Percentiles rank a stretch among this genome's conserved stretches.
Evolutionary conservation across 2,113 vertebrate species (phyloP).

Genomic region (Eudorcas thomsonii): DNA sequence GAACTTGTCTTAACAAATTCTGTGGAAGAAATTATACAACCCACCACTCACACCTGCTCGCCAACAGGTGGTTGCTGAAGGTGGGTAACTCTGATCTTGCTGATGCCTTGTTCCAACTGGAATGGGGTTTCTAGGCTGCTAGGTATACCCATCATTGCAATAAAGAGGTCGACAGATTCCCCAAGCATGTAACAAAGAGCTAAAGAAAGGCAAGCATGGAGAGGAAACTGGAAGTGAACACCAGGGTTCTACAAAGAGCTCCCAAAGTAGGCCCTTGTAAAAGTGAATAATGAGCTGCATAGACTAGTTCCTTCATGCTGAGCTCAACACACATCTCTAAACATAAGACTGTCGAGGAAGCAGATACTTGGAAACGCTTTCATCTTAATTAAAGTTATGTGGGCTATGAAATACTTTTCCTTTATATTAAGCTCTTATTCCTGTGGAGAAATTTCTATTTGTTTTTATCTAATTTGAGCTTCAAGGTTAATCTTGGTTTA

Average conservation of each 20-base stretch:
- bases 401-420: conserved; percentile 83
- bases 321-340: conserved; percentile 81
- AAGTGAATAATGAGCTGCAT: conserved; percentile 79
- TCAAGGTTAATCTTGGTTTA: conserved; percentile 87
- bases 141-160: background rate
- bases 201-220: background rate
- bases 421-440: conserved; percentile 86
- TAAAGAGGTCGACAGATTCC: background rate
- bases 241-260: conserved; percentile 30
- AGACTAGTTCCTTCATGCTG: conserved; percentile 79
- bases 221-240: conserved; percentile 15
- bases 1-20: background rate
- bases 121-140: background rate
- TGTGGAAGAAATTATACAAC: background rate
- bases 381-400: conserved; percentile 87
- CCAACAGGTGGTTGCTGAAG: background rate
- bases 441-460: conserved; percentile 89
- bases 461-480: conserved; percentile 88
- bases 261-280: conserved; percentile 60
- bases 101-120: background rate
- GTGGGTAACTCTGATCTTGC: no score
- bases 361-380: conserved; percentile 81
- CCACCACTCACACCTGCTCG: background rate
- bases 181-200: background rate
- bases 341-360: conserved; percentile 81